A percentile compares a stretch with the other conserved stretches of the same genome.
phyloP scores from a whole-genome alignment of 1,140 invertebrate species.

The Drosophila oshimai region DNA sequence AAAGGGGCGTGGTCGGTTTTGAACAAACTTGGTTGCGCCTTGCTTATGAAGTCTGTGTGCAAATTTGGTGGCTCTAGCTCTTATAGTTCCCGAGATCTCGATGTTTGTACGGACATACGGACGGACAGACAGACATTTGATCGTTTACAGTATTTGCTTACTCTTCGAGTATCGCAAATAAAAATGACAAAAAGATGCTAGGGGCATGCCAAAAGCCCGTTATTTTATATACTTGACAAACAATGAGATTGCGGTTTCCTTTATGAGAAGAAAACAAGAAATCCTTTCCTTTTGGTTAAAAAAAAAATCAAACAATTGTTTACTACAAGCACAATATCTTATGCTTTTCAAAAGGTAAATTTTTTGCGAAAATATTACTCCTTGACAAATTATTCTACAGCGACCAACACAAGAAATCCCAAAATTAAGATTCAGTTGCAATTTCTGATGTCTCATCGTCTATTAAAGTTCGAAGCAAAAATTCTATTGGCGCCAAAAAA shows the following conservation, averaged over 20 bases:
- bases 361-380: slow-evolving; percentile 18
- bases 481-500: slow-evolving; percentile 69
- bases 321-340: background rate
- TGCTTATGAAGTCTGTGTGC: no score
- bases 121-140: no score
- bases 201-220: background rate
- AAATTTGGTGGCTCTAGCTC: no score
- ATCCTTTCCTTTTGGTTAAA: background rate
- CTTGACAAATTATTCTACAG: slow-evolving; percentile 12
- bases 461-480: slow-evolving; percentile 38
- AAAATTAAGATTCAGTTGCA: slow-evolving; percentile 8
- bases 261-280: background rate
- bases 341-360: background rate
- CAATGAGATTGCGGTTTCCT: background rate
- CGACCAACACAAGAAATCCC: background rate
- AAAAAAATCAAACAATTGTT: background rate
- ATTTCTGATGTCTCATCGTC: slow-evolving; percentile 47
- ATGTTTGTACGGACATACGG: no score
- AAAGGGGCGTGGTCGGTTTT: no score
- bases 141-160: no score
- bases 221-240: background rate
- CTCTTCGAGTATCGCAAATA: no score
- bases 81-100: no score
- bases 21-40: no score
- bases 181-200: background rate